These are phyloP conservation scores for Cisticola juncidis DNA, from an alignment of 2,113 vertebrate genomes.

Conservation along the genomic window DNA sequence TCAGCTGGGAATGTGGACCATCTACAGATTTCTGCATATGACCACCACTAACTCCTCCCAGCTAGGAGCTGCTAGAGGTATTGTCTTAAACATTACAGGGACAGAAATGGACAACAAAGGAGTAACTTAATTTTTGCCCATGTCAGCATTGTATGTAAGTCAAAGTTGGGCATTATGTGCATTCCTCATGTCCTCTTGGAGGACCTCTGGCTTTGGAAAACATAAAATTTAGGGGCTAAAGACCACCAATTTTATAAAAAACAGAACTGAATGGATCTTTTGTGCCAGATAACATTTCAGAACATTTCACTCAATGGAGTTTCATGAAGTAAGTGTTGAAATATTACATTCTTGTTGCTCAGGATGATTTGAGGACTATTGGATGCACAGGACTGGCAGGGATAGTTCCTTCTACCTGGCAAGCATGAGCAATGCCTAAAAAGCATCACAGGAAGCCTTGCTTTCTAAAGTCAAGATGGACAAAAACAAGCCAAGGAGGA, in stretches of 20 bases:
- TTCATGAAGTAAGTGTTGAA: not conserved
- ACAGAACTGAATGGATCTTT: not conserved
- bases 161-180: not conserved
- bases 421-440: not conserved
- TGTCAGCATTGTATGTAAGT: not conserved
- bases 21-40: not conserved
- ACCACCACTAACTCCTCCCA: not conserved
- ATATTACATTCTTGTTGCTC: not conserved
- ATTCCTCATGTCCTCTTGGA: not conserved
- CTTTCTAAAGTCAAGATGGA: not conserved
- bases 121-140: not conserved
- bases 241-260: not conserved
- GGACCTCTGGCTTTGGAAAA: not conserved
- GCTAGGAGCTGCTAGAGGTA: not conserved
- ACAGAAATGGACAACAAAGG: not conserved
- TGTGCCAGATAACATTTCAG: not conserved
- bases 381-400: not conserved
- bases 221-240: not conserved
- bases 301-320: not conserved
- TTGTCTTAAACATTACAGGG: not conserved
- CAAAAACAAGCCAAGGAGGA: not conserved
- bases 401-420: not conserved
- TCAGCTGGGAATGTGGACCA: not conserved
- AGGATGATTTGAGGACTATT: not conserved
- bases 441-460: not conserved